These are phyloP conservation scores for Caretta caretta DNA, from an alignment of 2,113 vertebrate genomes.

Conservation along the genomic window DNA sequence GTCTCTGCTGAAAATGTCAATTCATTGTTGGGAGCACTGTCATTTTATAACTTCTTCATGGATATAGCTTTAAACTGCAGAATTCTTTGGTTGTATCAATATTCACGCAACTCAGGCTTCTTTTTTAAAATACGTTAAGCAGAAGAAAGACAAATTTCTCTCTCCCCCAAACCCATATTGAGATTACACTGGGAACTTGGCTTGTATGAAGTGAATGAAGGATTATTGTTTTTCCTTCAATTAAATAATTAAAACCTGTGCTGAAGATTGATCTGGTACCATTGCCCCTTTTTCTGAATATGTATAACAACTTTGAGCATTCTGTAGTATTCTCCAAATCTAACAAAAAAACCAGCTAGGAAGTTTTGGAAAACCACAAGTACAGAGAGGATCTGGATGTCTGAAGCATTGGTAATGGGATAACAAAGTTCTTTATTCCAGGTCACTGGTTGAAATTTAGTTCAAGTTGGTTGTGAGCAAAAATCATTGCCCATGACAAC, in stretches of 20 bases:
- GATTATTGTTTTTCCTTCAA: background rate
- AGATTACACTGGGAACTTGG: background rate
- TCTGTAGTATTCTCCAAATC: background rate
- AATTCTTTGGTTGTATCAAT: background rate
- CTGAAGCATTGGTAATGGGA: background rate
- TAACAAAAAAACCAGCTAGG: background rate
- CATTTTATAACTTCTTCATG: rapidly evolving
- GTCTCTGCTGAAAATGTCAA: rapidly evolving
- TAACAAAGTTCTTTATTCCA: background rate
- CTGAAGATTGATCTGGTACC: background rate
- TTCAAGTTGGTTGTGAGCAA: background rate
- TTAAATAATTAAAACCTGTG: background rate
- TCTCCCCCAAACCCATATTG: background rate
- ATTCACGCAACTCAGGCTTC: rapidly evolving
- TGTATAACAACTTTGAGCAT: background rate
- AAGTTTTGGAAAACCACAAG: background rate
- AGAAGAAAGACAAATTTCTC: background rate
- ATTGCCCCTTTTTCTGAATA: background rate
- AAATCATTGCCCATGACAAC: background rate
- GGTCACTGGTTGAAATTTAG: background rate
- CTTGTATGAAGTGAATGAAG: background rate
- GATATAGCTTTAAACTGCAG: rapidly evolving
- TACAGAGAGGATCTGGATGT: background rate
- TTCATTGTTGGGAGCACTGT: background rate
- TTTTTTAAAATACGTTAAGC: background rate